Conservation (phyloP, 2,888 invertebrate species). For the Melangyna quadrimaculata region DNA sequence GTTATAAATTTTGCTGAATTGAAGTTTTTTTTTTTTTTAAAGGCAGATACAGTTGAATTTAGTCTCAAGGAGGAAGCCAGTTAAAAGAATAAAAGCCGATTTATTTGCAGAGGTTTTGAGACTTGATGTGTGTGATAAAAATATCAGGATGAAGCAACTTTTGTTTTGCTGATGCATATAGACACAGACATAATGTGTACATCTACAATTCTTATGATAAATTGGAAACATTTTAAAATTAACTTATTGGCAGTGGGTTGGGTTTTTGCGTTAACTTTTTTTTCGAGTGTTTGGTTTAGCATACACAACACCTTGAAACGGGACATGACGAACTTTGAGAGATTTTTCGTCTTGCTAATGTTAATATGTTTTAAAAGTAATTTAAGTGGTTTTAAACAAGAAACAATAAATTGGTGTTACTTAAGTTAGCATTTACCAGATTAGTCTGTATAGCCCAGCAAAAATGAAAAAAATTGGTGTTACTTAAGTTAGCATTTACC, state of each 20-base stretch:
- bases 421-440: too few species aligned
- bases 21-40: background rate
- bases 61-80: slow-evolving; percentile 16
- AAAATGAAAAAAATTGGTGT: too few species aligned
- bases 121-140: background rate
- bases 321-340: too few species aligned
- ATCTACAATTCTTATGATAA: background rate
- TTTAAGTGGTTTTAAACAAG: too few species aligned
- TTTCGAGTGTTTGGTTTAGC: too few species aligned
- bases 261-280: too few species aligned
- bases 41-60: background rate
- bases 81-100: background rate
- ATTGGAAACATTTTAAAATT: background rate
- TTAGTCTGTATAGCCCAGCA: too few species aligned
- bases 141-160: background rate
- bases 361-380: too few species aligned
- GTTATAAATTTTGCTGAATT: slow-evolving; percentile 17
- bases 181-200: background rate
- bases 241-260: background rate
- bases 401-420: too few species aligned
- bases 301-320: too few species aligned
- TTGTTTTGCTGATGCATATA: background rate
- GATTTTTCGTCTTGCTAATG: too few species aligned
- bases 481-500: too few species aligned
- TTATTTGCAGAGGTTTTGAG: slow-evolving; percentile 15